phyloP scores from a whole-genome alignment of 2,797 vertebrate species.

The Rhinoraja longicauda region DNA sequence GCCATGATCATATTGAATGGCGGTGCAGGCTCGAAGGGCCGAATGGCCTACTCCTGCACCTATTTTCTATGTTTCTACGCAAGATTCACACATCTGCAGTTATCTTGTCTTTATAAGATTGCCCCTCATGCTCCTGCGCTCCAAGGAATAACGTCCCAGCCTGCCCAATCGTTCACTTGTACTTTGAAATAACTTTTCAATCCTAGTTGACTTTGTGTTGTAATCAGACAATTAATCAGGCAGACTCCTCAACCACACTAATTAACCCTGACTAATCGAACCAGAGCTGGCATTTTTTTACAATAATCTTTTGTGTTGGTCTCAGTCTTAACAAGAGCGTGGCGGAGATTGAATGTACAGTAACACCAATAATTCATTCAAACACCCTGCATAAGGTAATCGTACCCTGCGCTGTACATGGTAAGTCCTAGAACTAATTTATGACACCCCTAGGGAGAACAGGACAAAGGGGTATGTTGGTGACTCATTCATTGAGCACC shows the following conservation, averaged over 20 bases:
- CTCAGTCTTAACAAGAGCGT: neutral
- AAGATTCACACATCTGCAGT: no score
- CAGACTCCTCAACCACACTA: neutral
- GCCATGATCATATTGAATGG: no score
- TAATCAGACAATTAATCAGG: neutral
- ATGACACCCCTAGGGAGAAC: conserved; percentile 12
- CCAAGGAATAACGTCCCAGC: no score
- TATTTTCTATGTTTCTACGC: no score
- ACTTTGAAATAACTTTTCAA: neutral
- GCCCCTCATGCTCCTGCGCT: no score
- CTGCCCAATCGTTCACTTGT: no score
- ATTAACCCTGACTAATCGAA: neutral
- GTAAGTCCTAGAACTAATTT: conserved; percentile 24
- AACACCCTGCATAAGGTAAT: neutral
- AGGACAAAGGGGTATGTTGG: conserved; percentile 1
- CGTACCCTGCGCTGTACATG: neutral
- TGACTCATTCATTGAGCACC: conserved; percentile 42
- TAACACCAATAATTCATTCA: neutral
- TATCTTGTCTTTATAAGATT: no score
- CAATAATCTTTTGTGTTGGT: neutral
- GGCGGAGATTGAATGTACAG: neutral
- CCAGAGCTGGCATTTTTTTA: neutral
- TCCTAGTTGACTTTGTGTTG: neutral
- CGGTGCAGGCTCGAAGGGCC: no score
- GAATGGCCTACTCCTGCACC: no score